Percentiles rank a stretch among this genome's conserved stretches.
Evolutionary conservation across 2,797 vertebrate species (phyloP).

Genomic region (Gallinago nigripennis): DNA sequence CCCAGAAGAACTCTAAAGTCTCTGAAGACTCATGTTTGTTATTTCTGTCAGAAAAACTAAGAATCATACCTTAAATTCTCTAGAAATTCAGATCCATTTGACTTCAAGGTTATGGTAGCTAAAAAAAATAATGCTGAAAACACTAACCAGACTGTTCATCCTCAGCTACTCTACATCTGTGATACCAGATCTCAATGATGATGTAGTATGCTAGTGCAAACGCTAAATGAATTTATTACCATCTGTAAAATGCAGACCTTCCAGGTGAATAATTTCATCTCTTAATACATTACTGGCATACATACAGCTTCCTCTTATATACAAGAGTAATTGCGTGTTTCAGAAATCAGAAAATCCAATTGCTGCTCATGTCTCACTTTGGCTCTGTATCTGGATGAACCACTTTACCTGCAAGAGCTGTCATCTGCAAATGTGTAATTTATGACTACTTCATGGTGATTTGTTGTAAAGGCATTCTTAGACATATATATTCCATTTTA

Average conservation of each 20-base stretch:
- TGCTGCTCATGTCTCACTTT: neutral
- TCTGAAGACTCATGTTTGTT: neutral
- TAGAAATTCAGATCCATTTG: neutral
- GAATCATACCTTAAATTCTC: neutral
- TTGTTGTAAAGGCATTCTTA: neutral
- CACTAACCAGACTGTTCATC: neutral
- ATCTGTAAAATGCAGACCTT: neutral
- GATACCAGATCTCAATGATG: neutral
- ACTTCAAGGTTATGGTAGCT: neutral
- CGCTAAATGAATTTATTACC: neutral
- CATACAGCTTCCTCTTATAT: neutral
- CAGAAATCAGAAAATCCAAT: conserved; percentile 1
- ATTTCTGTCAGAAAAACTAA: neutral
- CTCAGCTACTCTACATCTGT: neutral
- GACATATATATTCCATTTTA: neutral
- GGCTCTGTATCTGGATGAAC: neutral
- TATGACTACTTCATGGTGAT: neutral
- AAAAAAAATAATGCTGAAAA: neutral
- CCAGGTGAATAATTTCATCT: neutral
- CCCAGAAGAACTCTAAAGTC: neutral
- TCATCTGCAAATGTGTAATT: neutral
- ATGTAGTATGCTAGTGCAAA: neutral
- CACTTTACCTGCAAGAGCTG: neutral
- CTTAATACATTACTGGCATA: neutral
- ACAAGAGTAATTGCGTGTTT: neutral